Percentiles rank a stretch among this genome's conserved stretches.
These are phyloP conservation scores for Hozukius guyotensis DNA, from an alignment of 2,797 vertebrate genomes.

Conservation along the genomic window DNA sequence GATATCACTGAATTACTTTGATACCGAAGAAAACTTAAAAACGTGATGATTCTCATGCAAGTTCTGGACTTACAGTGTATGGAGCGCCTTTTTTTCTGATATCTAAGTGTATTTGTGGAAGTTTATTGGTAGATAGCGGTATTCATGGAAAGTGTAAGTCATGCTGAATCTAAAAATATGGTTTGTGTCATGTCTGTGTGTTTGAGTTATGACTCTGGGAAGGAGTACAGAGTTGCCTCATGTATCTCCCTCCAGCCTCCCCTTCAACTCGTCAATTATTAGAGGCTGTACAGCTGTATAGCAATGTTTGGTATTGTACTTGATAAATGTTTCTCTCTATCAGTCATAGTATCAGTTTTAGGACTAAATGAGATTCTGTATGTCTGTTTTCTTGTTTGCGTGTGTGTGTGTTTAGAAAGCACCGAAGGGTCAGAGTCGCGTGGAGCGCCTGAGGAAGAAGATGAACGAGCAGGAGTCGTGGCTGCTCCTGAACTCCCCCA, in stretches of 20 bases:
- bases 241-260: background rate
- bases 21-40: background rate
- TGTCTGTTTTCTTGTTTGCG: background rate
- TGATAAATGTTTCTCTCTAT: background rate
- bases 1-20: background rate
- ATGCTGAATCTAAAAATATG: background rate
- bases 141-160: background rate
- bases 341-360: background rate
- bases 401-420: constrained; percentile 85
- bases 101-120: background rate
- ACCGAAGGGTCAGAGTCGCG: constrained; percentile 92
- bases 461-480: constrained; percentile 98
- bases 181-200: background rate
- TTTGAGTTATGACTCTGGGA: background rate
- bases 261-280: background rate
- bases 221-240: background rate
- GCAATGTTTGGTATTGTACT: background rate
- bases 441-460: constrained; percentile 97
- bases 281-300: background rate
- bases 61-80: background rate
- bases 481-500: constrained; percentile 93
- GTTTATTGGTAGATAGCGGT: background rate
- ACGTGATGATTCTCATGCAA: background rate
- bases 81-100: background rate
- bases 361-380: background rate